Percentiles rank a stretch among this genome's conserved stretches.
phyloP scores from a whole-genome alignment of 2,888 invertebrate species.

The Rotaria macrura region DNA sequence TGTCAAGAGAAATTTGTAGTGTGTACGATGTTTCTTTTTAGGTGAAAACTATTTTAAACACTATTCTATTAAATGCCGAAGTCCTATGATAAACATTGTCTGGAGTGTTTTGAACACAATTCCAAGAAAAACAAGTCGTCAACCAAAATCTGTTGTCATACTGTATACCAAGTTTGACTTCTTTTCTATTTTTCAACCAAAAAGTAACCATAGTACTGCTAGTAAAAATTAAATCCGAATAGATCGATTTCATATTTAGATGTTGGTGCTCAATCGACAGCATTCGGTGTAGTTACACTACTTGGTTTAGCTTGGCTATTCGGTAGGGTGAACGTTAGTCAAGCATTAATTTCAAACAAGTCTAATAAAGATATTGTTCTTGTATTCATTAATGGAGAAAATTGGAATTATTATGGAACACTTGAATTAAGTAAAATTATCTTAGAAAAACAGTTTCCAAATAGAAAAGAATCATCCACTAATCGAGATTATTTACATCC shows the following conservation, averaged over 20 bases:
- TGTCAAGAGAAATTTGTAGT: too few species aligned
- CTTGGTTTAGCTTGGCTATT: neutral
- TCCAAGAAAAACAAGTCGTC: neutral
- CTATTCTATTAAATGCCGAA: conserved; percentile 9
- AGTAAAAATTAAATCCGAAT: neutral
- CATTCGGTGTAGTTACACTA: neutral
- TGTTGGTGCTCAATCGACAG: neutral
- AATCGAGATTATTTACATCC: neutral
- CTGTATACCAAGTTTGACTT: neutral
- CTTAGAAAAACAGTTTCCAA: neutral
- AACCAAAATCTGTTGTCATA: neutral
- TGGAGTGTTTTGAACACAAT: neutral
- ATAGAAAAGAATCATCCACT: neutral
- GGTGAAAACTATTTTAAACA: neutral
- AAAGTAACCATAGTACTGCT: neutral
- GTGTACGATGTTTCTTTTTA: neutral
- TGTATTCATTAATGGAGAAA: neutral
- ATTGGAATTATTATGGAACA: neutral
- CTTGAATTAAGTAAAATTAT: neutral
- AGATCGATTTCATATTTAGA: neutral
- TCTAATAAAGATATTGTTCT: neutral
- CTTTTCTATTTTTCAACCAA: conserved; percentile 1
- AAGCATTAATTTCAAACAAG: neutral
- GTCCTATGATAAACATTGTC: neutral
- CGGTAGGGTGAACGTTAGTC: neutral